Base-by-base conservation (phyloP, 2,888 invertebrate species). In the Dryocosmus kuriphilus region DNA sequence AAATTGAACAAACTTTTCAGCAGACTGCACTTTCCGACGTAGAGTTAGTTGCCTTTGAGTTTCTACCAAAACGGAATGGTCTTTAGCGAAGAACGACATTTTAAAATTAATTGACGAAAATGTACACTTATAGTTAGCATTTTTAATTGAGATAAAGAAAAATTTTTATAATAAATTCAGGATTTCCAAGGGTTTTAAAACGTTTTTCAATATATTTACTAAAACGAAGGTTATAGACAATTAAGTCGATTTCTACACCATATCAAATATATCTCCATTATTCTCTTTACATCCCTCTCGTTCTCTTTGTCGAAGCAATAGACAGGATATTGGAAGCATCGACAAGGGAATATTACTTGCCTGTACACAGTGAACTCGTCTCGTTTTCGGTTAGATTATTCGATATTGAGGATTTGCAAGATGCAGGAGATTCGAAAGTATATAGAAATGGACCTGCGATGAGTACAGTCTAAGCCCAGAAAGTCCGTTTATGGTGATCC, bases 361-460 rank as follows among this genome's bases (percentile, higher is more conserved):
- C 1, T 6, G 0, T 30, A 27, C 41, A n/a, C n/a, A 35, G 22
- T 14, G 38, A 22, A 14, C 22, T 24, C 41, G 22, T 46, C 27
- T 46, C 27, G 7, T 19, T 24, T 1, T 41, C 41, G 4, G 19
- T 27, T 51, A n/a, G 46, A 19, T 71, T 71, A 71, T 71, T 51
- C 46, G 30, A 71, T 71, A 71, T 71, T 51, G 51, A 51, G 30
- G 71, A 71, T 71, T 71, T n/a, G 30, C 27, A 51, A 46, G 46
- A 51, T 71, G 19, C 11, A 27, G 19, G 41, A 30, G 71, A 51
- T 71, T n/a, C n/a, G 6, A 24, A 51, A 71, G n/a, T n/a, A 71
- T 30, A 30, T 11, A 51, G 19, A 41, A 71, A 71, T 67, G 46
- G 46, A 46, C 46, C 3, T n/a, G 19, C 71, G 71, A 71, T 71